These are phyloP conservation scores for Pseudorhiza aurosa DNA, from an alignment of 30 jellyfish, hydroid and myxozoan species.

Conservation along the genomic window DNA sequence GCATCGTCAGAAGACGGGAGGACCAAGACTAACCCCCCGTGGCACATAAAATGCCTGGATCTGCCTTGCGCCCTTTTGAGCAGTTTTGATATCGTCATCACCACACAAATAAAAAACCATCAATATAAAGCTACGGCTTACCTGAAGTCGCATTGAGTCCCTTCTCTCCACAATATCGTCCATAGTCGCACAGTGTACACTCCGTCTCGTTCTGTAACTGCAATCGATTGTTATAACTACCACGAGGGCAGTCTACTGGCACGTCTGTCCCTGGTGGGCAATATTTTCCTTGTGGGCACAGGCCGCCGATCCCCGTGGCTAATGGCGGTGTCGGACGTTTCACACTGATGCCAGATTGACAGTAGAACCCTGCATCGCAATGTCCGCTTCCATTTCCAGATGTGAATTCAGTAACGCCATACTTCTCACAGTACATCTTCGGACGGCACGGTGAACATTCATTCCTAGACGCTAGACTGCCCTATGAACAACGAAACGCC, in stretches of 20 bases:
- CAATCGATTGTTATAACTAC: slow-evolving; percentile 61
- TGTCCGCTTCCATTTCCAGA: slow-evolving; percentile 80
- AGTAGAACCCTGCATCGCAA: slow-evolving; percentile 95
- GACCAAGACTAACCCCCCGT: no score
- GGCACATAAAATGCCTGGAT: no score
- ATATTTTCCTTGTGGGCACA: slow-evolving; percentile 92
- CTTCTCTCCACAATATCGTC: slow-evolving; percentile 79
- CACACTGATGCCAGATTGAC: slow-evolving; percentile 77
- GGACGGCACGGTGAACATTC: slow-evolving; percentile 96
- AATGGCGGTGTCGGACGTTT: slow-evolving; percentile 76
- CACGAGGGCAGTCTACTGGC: slow-evolving; percentile 86
- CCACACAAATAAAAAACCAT: neutral
- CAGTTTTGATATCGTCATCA: no score
- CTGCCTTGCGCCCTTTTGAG: no score
- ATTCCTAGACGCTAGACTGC: slow-evolving; percentile 72
- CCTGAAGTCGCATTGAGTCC: slow-evolving; percentile 94
- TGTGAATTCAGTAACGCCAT: slow-evolving; percentile 80
- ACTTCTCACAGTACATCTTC: slow-evolving; percentile 64
- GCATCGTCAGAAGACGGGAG: no score
- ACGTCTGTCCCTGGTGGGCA: slow-evolving; percentile 95
- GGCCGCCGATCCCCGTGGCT: slow-evolving; percentile 92
- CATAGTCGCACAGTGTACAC: slow-evolving; percentile 87
- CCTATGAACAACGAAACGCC: no score
- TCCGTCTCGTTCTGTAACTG: slow-evolving; percentile 77
- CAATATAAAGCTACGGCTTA: neutral